Conservation (phyloP, 2,888 invertebrate genomes). For the Tenthredo notha region DNA sequence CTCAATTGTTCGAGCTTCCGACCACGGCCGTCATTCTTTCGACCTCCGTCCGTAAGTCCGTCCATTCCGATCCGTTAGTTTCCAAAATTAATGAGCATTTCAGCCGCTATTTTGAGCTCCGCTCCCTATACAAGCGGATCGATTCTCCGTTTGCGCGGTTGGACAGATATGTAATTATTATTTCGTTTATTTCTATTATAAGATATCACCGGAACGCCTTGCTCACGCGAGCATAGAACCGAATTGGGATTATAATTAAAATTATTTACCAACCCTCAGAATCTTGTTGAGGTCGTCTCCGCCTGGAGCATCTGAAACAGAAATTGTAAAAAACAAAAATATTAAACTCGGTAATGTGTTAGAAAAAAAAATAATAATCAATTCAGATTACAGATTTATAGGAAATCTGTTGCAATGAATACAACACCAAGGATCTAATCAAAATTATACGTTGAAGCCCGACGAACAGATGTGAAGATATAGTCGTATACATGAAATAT, state of each 20-base stretch:
- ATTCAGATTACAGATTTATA: background rate
- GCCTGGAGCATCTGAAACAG: conserved; percentile 45
- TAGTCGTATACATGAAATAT: background rate
- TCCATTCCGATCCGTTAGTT: conserved; percentile 14
- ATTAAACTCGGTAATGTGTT: background rate
- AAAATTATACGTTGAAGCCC: background rate
- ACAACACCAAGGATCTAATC: background rate
- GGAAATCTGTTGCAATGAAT: background rate
- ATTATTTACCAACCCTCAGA: conserved; percentile 36
- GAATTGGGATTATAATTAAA: background rate
- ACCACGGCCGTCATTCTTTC: background rate
- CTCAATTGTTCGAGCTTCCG: background rate
- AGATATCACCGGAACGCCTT: background rate
- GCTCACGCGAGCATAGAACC: background rate
- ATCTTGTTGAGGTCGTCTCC: conserved; percentile 34
- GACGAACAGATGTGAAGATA: background rate
- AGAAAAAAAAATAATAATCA: background rate
- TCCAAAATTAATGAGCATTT: conserved; percentile 30
- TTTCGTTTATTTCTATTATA: background rate
- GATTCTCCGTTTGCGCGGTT: background rate
- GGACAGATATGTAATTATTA: conserved; percentile 1
- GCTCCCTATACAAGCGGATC: background rate
- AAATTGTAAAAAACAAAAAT: background rate
- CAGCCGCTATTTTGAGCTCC: background rate
- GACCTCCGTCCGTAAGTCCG: background rate